These are phyloP conservation scores for Microctenopoma stevenorrisi DNA, from an alignment of 2,797 vertebrate genomes.

Conservation along the genomic window DNA sequence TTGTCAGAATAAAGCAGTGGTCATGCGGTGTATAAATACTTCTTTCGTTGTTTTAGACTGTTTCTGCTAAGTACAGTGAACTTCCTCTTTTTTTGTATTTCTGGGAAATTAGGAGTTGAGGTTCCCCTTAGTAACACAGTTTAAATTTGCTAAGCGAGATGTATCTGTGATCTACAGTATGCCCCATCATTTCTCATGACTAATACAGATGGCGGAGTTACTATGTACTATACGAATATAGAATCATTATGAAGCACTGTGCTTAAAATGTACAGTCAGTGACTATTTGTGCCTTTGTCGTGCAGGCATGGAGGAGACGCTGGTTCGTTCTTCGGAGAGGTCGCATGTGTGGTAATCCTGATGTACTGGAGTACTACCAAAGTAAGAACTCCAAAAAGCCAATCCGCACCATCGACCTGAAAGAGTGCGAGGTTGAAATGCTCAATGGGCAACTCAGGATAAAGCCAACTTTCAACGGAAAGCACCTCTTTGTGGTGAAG, in stretches of 20 bases:
- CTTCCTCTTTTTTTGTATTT: conserved; percentile 82
- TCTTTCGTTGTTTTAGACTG: conserved; percentile 60
- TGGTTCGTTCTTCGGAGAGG: conserved; percentile 97
- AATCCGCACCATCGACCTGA: conserved; percentile 94
- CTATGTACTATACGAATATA: too few species aligned
- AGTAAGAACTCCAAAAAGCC: conserved; percentile 93
- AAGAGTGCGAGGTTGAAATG: conserved; percentile 91
- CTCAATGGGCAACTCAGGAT: conserved; percentile 87
- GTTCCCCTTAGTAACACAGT: conserved; percentile 74
- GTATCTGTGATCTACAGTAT: conserved; percentile 34
- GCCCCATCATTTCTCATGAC: conserved; percentile 48
- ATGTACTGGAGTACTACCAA: conserved; percentile 96
- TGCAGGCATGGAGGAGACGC: conserved; percentile 95
- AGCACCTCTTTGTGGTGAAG: conserved; percentile 94
- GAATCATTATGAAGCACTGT: not conserved
- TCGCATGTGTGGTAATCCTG: conserved; percentile 95
- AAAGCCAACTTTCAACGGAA: conserved; percentile 91
- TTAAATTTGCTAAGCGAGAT: conserved; percentile 53
- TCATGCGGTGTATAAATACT: conserved; percentile 51
- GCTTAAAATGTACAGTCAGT: conserved; percentile 5
- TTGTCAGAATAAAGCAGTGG: conserved; percentile 27
- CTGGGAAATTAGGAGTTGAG: conserved; percentile 76
- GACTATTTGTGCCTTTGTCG: conserved; percentile 32
- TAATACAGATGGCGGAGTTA: conserved; percentile 6
- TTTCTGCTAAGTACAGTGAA: conserved; percentile 74